Evolutionary conservation across 2,113 vertebrate species (phyloP), one percentile per base, ranked within the genome.

Genomic region (Corythornis cristatus): DNA sequence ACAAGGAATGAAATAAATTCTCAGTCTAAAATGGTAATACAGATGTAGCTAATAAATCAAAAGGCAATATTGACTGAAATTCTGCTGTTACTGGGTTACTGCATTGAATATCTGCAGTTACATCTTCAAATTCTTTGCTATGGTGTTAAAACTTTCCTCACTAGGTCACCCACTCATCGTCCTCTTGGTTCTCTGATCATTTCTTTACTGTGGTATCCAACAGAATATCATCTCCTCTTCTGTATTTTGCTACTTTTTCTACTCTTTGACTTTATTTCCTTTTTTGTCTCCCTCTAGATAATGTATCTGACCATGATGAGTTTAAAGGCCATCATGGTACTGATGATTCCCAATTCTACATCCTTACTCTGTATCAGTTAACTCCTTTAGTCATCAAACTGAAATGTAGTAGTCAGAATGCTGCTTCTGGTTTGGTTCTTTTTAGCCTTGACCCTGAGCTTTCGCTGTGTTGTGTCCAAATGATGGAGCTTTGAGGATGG

Each of bases 391-490:
- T 7, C 50, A 35, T 22, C 2, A 4, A 79, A 31, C 21, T 77
- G n/a, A 73, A 60, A 57, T 43, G 12, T 56, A 64, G 4, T 3
- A 3, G 3, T 35, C 56, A 71, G 58, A 68, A 82, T 75, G n/a
- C 11, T 17, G 25, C 28, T 43, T 16, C 31, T 50, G 9, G 6
- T 53, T 56, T 43, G 33, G 23, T 60, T 67, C 51, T 33, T 18
- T 11, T 21, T 62, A 84, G 13, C 40, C 2, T 48, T 75, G 76
- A 14, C 23, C 46, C 12, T 14, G 43, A 6, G 17, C 16, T 57
- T 48, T 89, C 0, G 0, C 26, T 53, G 20, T 29, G 7, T 8
- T 73, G 11, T 13, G 33, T 51, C 54, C n/a, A 61, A 6, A 23
- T 48, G 23, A 8, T 8, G 43, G 42, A 4, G 6, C 22, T 68